Conservation (phyloP, 2,797 vertebrate species). For the Enteromius fasciolatus region DNA sequence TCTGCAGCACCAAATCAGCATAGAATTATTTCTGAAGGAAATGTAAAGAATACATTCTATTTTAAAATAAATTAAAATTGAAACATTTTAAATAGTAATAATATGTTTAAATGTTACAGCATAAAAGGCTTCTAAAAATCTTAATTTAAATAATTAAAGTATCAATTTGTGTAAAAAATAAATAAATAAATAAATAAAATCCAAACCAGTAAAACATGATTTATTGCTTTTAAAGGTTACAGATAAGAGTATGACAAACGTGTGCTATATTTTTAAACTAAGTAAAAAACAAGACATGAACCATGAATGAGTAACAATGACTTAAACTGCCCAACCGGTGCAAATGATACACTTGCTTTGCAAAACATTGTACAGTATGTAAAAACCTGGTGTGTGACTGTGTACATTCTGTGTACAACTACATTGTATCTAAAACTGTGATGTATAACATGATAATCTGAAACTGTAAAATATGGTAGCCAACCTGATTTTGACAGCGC, state of each 20-base stretch:
- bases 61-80: neutral
- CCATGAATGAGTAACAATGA: slow-evolving; percentile 18
- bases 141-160: neutral
- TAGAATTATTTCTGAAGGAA: neutral
- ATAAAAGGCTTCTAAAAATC: neutral
- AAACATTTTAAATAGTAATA: neutral
- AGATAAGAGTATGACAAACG: slow-evolving; percentile 18
- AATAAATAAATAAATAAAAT: neutral
- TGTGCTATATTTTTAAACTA: slow-evolving; percentile 37
- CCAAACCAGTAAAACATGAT: neutral
- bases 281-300: slow-evolving; percentile 24
- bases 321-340: slow-evolving; percentile 13
- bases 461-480: slow-evolving; percentile 19
- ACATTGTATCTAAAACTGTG: neutral
- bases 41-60: neutral
- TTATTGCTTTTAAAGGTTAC: slow-evolving; percentile 14
- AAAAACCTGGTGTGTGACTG: slow-evolving; percentile 3
- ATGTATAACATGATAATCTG: slow-evolving; percentile 16
- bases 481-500: neutral
- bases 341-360: slow-evolving; percentile 10
- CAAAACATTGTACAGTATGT: slow-evolving; percentile 3
- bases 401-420: neutral
- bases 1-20: neutral
- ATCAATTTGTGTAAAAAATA: neutral
- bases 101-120: neutral